Conservation (phyloP, 2,888 invertebrate species). For the Apodemia hepburni region DNA sequence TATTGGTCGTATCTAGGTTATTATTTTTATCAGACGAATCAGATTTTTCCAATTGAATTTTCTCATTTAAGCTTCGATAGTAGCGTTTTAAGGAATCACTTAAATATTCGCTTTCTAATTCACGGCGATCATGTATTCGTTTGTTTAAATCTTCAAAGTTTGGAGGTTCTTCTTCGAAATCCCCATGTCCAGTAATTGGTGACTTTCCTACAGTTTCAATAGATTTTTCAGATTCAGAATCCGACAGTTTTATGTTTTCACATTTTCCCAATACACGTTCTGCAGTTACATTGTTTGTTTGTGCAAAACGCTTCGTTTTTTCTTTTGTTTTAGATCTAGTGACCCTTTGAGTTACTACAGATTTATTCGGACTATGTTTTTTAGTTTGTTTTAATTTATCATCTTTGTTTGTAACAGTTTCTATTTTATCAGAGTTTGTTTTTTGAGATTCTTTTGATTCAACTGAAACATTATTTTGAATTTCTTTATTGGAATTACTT, state of each 20-base stretch:
- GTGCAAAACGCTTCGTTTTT: neutral
- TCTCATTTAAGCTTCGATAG: conserved; percentile 41
- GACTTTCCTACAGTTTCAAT: conserved; percentile 47
- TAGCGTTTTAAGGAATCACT: conserved; percentile 44
- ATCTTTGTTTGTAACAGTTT: neutral
- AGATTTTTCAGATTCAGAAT: conserved; percentile 41
- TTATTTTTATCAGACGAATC: conserved; percentile 7
- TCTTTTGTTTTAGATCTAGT: neutral
- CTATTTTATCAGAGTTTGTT: neutral
- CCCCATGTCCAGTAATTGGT: conserved; percentile 55
- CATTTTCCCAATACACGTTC: neutral
- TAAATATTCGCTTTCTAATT: conserved; percentile 45
- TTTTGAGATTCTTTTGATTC: neutral
- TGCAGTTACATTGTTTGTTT: neutral
- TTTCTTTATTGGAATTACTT: too few relatives aligned
- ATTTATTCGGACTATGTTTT: neutral
- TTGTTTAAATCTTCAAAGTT: conserved; percentile 37
- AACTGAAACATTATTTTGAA: too few relatives aligned
- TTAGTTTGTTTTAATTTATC: neutral
- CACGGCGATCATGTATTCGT: conserved; percentile 41
- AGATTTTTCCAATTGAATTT: neutral
- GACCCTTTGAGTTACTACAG: neutral
- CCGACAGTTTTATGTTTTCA: neutral
- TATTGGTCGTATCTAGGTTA: conserved; percentile 6
- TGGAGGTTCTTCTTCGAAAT: conserved; percentile 49